These are phyloP conservation scores for Corvus cornix DNA, from an alignment of 2,113 vertebrate species.

Conservation along the genomic window DNA sequence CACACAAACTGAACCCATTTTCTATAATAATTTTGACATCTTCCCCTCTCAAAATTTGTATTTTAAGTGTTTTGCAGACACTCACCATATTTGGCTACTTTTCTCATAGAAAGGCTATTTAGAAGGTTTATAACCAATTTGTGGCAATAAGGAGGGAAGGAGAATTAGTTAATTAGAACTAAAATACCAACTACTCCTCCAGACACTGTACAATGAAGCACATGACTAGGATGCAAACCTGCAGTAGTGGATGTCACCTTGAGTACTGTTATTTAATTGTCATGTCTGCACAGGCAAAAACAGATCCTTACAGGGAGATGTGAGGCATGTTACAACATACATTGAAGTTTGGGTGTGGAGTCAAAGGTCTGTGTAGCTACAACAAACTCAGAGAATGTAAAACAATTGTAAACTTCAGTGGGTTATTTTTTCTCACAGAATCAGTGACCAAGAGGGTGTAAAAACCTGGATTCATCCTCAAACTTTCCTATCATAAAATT, in stretches of 20 bases:
- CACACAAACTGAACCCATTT: not conserved
- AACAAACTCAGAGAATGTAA: not conserved
- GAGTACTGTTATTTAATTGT: not conserved
- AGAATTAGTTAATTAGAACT: not conserved
- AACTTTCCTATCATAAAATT: not conserved
- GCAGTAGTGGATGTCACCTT: not conserved
- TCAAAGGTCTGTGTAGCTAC: not conserved
- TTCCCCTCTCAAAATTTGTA: rapidly evolving
- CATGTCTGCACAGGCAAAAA: not conserved
- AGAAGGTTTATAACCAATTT: not conserved
- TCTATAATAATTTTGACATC: not conserved
- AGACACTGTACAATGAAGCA: not conserved
- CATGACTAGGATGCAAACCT: not conserved
- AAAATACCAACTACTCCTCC: not conserved
- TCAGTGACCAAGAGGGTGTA: not conserved
- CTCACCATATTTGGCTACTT: not conserved
- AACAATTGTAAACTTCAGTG: not conserved
- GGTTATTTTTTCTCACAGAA: not conserved
- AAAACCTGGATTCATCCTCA: not conserved
- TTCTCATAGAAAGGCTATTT: not conserved
- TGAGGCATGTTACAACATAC: not conserved
- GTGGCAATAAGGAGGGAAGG: not conserved
- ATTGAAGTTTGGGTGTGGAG: not conserved
- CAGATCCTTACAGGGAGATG: not conserved
- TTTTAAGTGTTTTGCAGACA: not conserved